Percentiles rank a stretch among this genome's conserved stretches.
Evolutionary conservation across 2,797 vertebrate species (phyloP).

Genomic region (Pteronotus mesoamericanus): DNA sequence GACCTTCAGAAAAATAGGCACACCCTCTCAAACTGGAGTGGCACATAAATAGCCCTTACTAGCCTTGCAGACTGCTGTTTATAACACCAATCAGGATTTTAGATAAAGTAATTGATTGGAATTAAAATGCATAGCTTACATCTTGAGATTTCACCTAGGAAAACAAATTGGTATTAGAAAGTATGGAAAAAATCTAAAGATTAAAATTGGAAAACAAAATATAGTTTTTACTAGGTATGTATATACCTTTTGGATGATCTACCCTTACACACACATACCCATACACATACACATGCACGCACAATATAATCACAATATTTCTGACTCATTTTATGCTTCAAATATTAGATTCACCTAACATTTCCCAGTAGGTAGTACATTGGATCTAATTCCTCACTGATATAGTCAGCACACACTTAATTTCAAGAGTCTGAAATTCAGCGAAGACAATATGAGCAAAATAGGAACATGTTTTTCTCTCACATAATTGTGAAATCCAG

Average conservation of each 20-base stretch:
- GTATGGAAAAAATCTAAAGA: slow-evolving; percentile 27
- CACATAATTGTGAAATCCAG: neutral
- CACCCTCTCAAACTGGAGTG: slow-evolving; percentile 55
- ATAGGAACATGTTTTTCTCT: neutral
- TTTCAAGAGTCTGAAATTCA: neutral
- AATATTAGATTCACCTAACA: neutral
- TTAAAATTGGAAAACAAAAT: neutral
- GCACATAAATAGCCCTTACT: slow-evolving; percentile 66
- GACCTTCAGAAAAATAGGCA: slow-evolving; percentile 48
- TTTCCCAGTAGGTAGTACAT: neutral
- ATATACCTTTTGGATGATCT: neutral
- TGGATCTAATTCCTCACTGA: neutral
- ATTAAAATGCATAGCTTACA: slow-evolving; percentile 57
- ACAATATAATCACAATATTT: neutral
- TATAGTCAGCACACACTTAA: neutral
- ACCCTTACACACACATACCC: neutral
- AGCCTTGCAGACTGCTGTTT: slow-evolving; percentile 61
- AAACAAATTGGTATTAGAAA: slow-evolving; percentile 8
- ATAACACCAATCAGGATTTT: slow-evolving; percentile 55
- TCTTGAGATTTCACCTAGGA: slow-evolving; percentile 37
- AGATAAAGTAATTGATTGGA: slow-evolving; percentile 53
- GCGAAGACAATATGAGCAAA: neutral
- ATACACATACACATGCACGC: neutral
- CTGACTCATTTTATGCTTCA: neutral
- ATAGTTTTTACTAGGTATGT: neutral